Evolutionary conservation across 64 coral and sea anemone species (phyloP).

Genomic region (Acropora tenuis): DNA sequence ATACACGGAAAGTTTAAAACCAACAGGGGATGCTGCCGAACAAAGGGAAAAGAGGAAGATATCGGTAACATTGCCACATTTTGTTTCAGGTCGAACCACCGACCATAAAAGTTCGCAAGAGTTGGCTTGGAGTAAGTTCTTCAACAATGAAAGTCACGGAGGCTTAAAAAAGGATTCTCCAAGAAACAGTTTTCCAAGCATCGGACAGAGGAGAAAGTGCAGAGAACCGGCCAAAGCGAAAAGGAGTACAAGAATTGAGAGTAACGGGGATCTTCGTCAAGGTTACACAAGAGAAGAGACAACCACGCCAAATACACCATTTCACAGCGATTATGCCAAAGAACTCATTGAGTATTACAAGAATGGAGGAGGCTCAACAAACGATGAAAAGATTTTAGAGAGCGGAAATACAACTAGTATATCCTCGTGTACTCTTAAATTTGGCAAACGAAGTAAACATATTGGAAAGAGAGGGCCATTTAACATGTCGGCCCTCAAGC

Average conservation of each 20-base stretch:
- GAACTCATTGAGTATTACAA: conserved; percentile 9
- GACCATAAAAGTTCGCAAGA: background rate
- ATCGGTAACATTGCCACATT: background rate
- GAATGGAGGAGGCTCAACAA: background rate
- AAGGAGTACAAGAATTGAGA: background rate
- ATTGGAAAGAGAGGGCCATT: background rate
- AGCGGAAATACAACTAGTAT: background rate
- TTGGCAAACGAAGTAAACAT: background rate
- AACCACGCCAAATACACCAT: background rate
- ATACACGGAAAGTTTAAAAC: background rate
- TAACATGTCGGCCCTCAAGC: background rate
- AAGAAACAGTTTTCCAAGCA: background rate
- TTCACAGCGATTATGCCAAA: background rate
- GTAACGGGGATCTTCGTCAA: background rate
- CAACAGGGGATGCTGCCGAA: background rate
- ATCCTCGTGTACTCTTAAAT: background rate
- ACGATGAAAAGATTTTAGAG: background rate
- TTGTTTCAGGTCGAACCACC: background rate
- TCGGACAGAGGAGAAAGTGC: background rate
- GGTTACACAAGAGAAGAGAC: background rate
- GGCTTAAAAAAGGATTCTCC: background rate
- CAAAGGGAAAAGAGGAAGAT: background rate
- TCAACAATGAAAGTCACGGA: background rate
- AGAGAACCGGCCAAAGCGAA: too few species aligned
- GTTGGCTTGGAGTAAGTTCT: background rate